Conservation (phyloP, 2,888 invertebrate species). For the Linyphia triangularis region DNA sequence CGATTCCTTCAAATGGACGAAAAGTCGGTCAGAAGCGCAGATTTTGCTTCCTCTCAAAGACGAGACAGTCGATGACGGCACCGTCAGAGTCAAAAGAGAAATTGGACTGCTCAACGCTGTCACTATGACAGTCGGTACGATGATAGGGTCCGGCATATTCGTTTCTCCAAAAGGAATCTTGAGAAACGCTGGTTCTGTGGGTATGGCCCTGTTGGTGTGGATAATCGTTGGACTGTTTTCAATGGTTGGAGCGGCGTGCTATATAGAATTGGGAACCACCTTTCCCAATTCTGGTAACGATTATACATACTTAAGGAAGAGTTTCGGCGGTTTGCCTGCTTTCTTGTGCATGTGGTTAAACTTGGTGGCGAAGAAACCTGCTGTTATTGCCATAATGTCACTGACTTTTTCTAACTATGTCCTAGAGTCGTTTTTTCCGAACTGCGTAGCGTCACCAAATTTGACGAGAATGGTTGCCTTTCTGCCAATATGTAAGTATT, state of each 20-base stretch:
- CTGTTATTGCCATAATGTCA: conserved; percentile 91
- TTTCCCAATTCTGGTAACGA: conserved; percentile 97
- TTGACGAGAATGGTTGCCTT: conserved; percentile 89
- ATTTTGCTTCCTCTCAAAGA: no score
- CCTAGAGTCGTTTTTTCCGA: conserved; percentile 89
- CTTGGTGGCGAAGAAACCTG: conserved; percentile 88
- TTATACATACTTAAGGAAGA: conserved; percentile 96
- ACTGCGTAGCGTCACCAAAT: conserved; percentile 84
- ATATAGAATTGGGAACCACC: conserved; percentile 94
- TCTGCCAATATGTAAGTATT: conserved; percentile 82
- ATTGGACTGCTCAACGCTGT: conserved; percentile 92
- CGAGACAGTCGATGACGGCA: no score
- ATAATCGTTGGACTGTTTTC: conserved; percentile 91
- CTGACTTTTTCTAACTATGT: conserved; percentile 95
- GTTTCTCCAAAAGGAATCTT: conserved; percentile 96
- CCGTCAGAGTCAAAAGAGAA: conserved; percentile 86
- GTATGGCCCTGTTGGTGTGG: conserved; percentile 93
- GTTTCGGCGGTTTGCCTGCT: conserved; percentile 93
- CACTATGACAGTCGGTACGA: conserved; percentile 94
- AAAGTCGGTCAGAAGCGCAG: no score
- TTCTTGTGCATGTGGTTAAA: conserved; percentile 98
- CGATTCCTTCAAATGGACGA: no score
- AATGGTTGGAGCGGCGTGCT: conserved; percentile 95
- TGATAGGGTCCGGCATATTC: conserved; percentile 96
- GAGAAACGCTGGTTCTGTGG: conserved; percentile 91